Conservation (phyloP, 2,113 vertebrate genomes). For the Python bivittatus region DNA sequence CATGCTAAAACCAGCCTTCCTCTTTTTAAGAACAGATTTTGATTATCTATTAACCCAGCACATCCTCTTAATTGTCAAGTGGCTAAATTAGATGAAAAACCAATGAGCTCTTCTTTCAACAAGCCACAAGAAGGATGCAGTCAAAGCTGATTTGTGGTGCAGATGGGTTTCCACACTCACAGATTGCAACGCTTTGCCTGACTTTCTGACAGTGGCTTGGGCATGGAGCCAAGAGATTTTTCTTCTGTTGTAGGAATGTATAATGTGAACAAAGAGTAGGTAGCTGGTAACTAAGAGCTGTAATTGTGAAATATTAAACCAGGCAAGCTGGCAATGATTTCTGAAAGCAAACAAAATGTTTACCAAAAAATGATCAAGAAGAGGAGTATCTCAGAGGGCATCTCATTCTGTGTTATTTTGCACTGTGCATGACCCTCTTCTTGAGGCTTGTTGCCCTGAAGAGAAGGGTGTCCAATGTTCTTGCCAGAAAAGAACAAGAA, state of each 20-base stretch:
- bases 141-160: not conserved
- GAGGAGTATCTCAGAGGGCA: not conserved
- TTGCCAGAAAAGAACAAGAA: slow-evolving; percentile 1
- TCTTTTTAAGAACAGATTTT: not conserved
- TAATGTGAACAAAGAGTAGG: not conserved
- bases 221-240: not conserved
- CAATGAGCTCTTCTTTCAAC: not conserved
- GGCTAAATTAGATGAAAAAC: not conserved
- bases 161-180: not conserved
- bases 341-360: not conserved
- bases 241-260: not conserved
- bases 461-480: not conserved
- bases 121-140: not conserved
- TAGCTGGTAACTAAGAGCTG: not conserved
- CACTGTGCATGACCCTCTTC: not conserved
- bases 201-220: not conserved
- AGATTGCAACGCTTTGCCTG: not conserved
- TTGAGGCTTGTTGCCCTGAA: not conserved
- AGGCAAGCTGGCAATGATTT: not conserved
- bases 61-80: not conserved
- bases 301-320: slow-evolving; percentile 6
- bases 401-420: not conserved
- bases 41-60: not conserved
- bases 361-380: not conserved
- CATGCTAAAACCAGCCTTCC: not conserved